phyloP scores from a whole-genome alignment of 2,797 vertebrate genomes.

The Dromococcyx pavoninus region DNA sequence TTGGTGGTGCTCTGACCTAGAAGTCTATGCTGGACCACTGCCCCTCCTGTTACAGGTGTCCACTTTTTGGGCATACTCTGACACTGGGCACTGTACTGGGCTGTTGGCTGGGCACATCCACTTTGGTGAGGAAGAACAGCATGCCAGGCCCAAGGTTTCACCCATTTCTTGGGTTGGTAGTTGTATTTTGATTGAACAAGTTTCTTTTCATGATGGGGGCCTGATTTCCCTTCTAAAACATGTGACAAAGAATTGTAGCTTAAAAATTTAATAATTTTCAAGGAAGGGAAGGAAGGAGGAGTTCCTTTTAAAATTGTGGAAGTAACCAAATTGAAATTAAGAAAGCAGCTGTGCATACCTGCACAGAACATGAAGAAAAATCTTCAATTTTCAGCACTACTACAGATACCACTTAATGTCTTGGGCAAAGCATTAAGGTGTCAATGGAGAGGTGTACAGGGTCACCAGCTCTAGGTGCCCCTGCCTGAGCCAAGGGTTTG shows the following conservation, averaged over 20 bases:
- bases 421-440: background rate
- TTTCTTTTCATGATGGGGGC: background rate
- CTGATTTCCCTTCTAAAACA: background rate
- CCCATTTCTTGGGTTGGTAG: background rate
- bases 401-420: background rate
- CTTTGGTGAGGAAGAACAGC: background rate
- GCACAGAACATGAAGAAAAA: background rate
- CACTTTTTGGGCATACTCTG: fast-evolving
- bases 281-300: background rate
- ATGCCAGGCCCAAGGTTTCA: background rate
- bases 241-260: background rate
- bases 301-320: background rate
- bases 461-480: background rate
- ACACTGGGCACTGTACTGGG: fast-evolving
- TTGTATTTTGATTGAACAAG: background rate
- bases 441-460: background rate
- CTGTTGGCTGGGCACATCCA: background rate
- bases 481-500: fast-evolving
- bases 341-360: background rate
- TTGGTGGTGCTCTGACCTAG: background rate
- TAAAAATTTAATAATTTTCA: background rate
- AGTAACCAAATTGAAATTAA: background rate
- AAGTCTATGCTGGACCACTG: too few relatives aligned
- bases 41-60: background rate
- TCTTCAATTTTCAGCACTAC: background rate